Evolutionary conservation across 1,140 invertebrate genomes (phyloP), one percentile per base, ranked within the genome.

Genomic region (Drosophila mojavensis): DNA sequence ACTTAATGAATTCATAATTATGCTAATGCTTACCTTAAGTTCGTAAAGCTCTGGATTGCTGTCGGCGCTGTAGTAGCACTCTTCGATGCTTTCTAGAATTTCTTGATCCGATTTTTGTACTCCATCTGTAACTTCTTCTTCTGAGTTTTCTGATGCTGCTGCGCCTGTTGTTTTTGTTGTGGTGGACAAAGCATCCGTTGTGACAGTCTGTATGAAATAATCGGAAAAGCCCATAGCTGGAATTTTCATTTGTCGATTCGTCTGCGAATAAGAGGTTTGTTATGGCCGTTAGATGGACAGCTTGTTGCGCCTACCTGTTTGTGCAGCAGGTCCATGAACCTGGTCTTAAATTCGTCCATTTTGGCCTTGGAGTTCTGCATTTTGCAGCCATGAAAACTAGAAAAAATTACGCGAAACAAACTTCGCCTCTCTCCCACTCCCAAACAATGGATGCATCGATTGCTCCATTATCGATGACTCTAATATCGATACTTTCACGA

Each of bases 51-150:
- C 94, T 1, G 95, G 93, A 93, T 97, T 95, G 91, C 95, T 82
- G 58, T 91, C 83, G 13, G 80, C 39, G 50, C 94, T 93, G 81
- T 95, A 96, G 92, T 96, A 97, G 78, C 94, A 93, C 28, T 93
- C 90, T 82, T 96, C 95, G 51, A 96, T 96, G 13, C 94, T 94
- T 66, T 96, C 95, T 20, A 97, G 92, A 50, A 96, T 95, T 84
- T 96, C 95, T 86, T 96, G 95, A 90, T 97, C 96, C n/a, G 95
- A 93, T 90, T 94, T 91, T 76, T 94, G 93, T 69, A 63, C 63
- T 53, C 54, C 79, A 5, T 36, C 11, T 51, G 69, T 36, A 15
- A 51, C 54, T 54, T 79, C 69, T 7, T 60, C 65, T 15, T 79
- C 69, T 4, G 24, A 7, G 7, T 11, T 54, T 24, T 17, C 28